Base-by-base conservation (phyloP, 2,888 invertebrate species). In the Nysson spinosus region DNA sequence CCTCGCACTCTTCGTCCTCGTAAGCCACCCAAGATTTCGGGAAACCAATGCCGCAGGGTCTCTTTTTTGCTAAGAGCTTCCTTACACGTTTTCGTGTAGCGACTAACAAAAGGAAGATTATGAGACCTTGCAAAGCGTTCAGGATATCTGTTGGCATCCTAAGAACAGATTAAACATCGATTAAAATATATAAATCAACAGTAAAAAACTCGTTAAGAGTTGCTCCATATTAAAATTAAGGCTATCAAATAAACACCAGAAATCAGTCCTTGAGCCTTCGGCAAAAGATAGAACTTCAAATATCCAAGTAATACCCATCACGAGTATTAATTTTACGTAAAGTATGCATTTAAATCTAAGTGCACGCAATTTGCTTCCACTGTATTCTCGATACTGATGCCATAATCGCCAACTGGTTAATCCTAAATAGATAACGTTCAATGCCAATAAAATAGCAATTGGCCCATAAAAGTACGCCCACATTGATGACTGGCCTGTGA, bases 231-330 rank as follows among this genome's bases (percentile, higher is more conserved):
- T 7, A 20, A 4, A 26, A 12, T 44, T n/a, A n/a, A n/a, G n/a
- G n/a, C n/a, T 32, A n/a, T 16, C 12, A 17, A 11, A 4, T 9
- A 34, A 47, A 14, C 77, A 88, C 88, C 88, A 88, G 39, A 76
- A 74, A 2, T 65, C 34, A 1, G 66, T 62, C 1, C 37, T 46
- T 1, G 62, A 43, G 0, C 70, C 77, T 5, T 67, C 73, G 0
- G 76, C 80, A 43, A 75, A 84, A 1, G 90, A 90, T 9, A 90
- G 85, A 9, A 93, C 89, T 85, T 93, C 93, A 73, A 93, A 93
- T 66, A 92, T 89, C 93, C 93, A 93, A 0, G 91, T 90, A 40
- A 93, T 88, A 2, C 93, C 93, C 92, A 93, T 93, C 0, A 93
- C 89, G 3, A 93, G 85, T 72, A 92, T 91, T 56, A 93, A 86